Evolutionary conservation across 2,797 vertebrate genomes (phyloP), one percentile per base, ranked within the genome.

Genomic region (Poeciliopsis gracilis): DNA sequence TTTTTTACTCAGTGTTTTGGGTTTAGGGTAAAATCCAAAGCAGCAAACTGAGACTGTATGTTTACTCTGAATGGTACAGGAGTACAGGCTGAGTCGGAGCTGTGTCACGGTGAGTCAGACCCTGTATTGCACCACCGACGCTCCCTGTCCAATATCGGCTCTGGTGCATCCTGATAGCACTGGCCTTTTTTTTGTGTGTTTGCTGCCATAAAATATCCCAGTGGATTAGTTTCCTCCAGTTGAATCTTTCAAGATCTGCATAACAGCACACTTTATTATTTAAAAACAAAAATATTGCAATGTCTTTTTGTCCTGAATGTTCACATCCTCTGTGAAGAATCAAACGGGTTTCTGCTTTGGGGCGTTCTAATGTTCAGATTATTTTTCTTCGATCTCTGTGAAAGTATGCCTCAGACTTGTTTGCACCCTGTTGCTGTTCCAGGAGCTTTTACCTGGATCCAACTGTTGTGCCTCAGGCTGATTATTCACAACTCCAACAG

Each of bases 401-500:
- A 63, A 41, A 25, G 4, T 45, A 9, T 81, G 77, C 73, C 53
- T 36, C 12, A n/a, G 66, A 43, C 8, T n/a, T 71, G 18, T 77
- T 55, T 78, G 38, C 49, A 72, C 38, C 15, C 74, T 75, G 10
- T 30, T 59, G 53, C 41, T 77, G 11, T 28, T 77, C 46, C 67
- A 41, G 36, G 41, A 55, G 53, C 73, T 82, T 43, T 41, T 49
- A 47, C n/a, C 41, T 9, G n/a, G 0, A 53, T 80, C 63, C 72
- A 78, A 0, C 81, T 79, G 85, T 80, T 79, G 1, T 13, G 71
- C 85, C 73, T 55, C 63, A 51, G 83, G 86, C 59, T 18, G 33
- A 76, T 67, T 59, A n/a, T 86, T 85, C 77, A 59, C 77, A 89
- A 72, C 89, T 82, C 81, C 90, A 79, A 86, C 91, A 82, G 76